Evolutionary conservation across 2,113 vertebrate genomes (phyloP), one percentile per base, ranked within the genome.

Genomic region (Zootoca vivipara): DNA sequence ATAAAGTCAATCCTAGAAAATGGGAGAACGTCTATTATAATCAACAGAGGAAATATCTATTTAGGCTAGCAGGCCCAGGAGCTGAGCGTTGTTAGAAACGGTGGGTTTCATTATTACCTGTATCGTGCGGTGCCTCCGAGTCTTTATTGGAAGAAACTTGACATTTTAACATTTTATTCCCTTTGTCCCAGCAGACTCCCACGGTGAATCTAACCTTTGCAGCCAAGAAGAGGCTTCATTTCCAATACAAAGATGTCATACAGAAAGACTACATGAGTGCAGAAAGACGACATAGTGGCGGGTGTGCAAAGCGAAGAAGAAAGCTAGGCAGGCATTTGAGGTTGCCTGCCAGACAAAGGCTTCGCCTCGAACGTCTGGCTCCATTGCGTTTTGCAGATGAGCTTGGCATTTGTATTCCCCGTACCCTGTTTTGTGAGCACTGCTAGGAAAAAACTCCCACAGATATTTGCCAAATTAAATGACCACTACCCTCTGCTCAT

Each of bases 41-140:
- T 64, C 90, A 91, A 78, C 91, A 94, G 86, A 58, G 52, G 80
- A 56, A 83, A 78, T 72, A 62, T 75, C 80, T 85, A 35, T 78
- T 93, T 93, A 89, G 92, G 90, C 93, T 90, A 92, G 89, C 42
- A 73, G 88, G 85, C 15, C 79, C 46, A 69, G 85, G 75, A 90
- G 83, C 78, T 20, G 46, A 81, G 80, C 1, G 67, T 73, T 92
- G 87, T 85, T 85, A n/a, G 56, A 78, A 3, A 2, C 8, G 89
- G 9, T 56, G 70, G 52, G 35, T 80, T 82, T 88, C 82, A 33
- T 67, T 89, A 91, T 87, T 84, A 83, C 80, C 33, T 70, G 26
- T 52, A 78, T 18, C 35, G 7, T 1, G 26, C 82, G 35, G 82
- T 93, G 86, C 84, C 81, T 62, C 80, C 74, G 67, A 72, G 16